phyloP scores from a whole-genome alignment of 2,888 invertebrate species.

The Parnassius orleans region DNA sequence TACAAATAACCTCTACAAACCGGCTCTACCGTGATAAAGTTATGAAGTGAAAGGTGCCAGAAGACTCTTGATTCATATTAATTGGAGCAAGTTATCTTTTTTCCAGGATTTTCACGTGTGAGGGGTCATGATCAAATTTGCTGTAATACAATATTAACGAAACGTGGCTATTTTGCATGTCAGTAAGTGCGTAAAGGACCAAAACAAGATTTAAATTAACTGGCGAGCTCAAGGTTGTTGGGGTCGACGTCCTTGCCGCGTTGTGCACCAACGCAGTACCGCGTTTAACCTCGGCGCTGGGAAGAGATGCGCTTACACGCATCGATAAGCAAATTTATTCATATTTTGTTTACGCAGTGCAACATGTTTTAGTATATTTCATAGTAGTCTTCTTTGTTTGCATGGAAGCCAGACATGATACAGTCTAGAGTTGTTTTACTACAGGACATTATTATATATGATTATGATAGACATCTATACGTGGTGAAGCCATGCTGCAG shows the following conservation, averaged over 20 bases:
- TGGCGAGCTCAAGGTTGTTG: constrained; percentile 63
- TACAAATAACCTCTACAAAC: constrained; percentile 2
- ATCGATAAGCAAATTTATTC: constrained; percentile 27
- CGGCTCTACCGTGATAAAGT: neutral
- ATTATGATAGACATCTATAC: neutral
- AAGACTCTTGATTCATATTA: constrained; percentile 37
- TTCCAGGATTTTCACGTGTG: neutral
- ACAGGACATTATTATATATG: neutral
- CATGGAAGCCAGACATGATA: too few species aligned
- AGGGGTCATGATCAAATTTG: neutral
- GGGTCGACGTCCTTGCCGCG: constrained; percentile 66
- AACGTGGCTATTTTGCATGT: constrained; percentile 10
- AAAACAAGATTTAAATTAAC: constrained; percentile 65
- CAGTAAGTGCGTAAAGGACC: constrained; percentile 44
- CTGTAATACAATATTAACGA: neutral
- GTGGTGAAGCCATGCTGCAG: too few species aligned
- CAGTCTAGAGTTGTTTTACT: neutral
- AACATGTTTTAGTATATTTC: constrained; percentile 8
- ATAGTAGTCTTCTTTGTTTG: neutral
- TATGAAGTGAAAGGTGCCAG: constrained; percentile 9
- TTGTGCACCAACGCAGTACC: constrained; percentile 34
- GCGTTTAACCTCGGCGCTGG: constrained; percentile 18
- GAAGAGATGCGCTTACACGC: constrained; percentile 19
- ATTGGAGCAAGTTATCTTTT: constrained; percentile 39
- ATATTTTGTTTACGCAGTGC: constrained; percentile 13